These are phyloP conservation scores for Tychaedon coryphoeus DNA, from an alignment of 2,113 vertebrate species.

Conservation along the genomic window DNA sequence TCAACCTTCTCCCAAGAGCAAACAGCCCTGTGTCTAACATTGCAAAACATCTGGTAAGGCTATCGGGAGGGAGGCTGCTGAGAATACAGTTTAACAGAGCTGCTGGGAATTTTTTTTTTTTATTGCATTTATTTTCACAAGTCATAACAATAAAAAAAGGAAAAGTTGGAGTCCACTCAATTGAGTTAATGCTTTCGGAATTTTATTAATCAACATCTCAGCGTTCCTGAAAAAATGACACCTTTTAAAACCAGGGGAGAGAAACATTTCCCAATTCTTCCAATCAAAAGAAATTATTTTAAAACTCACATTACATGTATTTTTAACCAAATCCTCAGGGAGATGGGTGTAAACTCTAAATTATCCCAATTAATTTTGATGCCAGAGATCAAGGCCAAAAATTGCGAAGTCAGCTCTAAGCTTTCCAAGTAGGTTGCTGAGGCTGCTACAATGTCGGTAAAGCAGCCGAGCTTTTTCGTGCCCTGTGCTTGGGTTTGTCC, in stretches of 20 bases:
- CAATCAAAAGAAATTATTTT: slow-evolving; percentile 75
- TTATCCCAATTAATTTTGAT: slow-evolving; percentile 69
- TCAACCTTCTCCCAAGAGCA: slow-evolving; percentile 22
- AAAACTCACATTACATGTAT: slow-evolving; percentile 67
- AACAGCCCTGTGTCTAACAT: slow-evolving; percentile 27
- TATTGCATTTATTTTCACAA: slow-evolving; percentile 73
- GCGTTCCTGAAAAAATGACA: slow-evolving; percentile 75
- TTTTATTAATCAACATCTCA: slow-evolving; percentile 79
- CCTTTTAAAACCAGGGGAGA: slow-evolving; percentile 74
- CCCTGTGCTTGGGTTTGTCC: not conserved
- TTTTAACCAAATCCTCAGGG: slow-evolving; percentile 61
- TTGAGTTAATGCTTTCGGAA: slow-evolving; percentile 78
- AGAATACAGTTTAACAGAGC: slow-evolving; percentile 73
- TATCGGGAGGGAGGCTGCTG: slow-evolving; percentile 62
- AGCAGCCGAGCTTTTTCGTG: not conserved
- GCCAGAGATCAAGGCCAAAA: slow-evolving; percentile 63
- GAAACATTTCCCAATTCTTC: slow-evolving; percentile 74
- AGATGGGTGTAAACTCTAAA: slow-evolving; percentile 68
- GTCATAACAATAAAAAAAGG: slow-evolving; percentile 43
- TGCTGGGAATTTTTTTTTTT: slow-evolving; percentile 67
- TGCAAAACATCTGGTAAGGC: slow-evolving; percentile 74
- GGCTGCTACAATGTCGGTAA: not conserved
- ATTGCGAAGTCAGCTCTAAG: slow-evolving; percentile 24
- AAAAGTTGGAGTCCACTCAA: slow-evolving; percentile 67
- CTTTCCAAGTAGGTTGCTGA: not conserved